Evolutionary conservation across 2,113 vertebrate species (phyloP).

Genomic region (Platysternon megacephalum): DNA sequence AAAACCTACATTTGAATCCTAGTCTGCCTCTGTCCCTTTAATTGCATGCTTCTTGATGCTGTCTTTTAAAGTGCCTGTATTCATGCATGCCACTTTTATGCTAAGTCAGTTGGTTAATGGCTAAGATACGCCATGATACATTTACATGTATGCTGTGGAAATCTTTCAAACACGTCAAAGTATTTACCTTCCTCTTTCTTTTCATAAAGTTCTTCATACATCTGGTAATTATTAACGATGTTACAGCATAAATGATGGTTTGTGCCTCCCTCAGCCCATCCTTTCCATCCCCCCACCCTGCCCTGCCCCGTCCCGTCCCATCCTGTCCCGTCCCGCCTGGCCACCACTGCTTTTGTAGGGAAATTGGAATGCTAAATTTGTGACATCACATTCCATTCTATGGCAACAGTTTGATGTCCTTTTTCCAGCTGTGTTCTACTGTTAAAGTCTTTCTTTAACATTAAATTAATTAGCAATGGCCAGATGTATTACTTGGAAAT

Average conservation of each 20-base stretch:
- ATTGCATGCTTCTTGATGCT: background rate
- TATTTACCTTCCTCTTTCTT: constrained; percentile 58
- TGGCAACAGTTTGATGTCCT: background rate
- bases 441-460: background rate
- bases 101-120: background rate
- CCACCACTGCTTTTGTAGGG: background rate
- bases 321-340: background rate
- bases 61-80: background rate
- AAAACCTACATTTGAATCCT: background rate
- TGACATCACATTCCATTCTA: constrained; percentile 24
- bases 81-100: background rate
- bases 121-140: background rate
- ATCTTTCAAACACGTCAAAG: background rate
- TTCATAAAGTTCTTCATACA: constrained; percentile 52
- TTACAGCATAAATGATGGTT: constrained; percentile 33
- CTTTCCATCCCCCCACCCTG: background rate
- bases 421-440: background rate
- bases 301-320: background rate
- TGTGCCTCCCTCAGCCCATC: background rate
- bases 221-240: constrained; percentile 7
- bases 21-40: background rate
- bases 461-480: background rate
- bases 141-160: background rate
- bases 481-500: background rate
- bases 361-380: constrained; percentile 37